These are phyloP conservation scores for Gymnothorax javanicus DNA, from an alignment of 2,797 vertebrate genomes.

Conservation along the genomic window DNA sequence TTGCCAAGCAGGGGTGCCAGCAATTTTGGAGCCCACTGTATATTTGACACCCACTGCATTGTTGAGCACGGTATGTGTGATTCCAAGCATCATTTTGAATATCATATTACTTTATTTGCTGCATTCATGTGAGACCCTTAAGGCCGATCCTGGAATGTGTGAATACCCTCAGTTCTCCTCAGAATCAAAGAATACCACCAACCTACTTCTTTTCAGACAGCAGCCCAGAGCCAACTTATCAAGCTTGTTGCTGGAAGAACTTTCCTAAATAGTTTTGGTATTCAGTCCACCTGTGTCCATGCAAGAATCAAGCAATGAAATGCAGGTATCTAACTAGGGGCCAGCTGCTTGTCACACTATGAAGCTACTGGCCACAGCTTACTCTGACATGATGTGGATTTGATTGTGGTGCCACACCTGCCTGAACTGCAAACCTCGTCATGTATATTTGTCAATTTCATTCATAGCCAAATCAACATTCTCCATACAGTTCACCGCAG, in stretches of 20 bases:
- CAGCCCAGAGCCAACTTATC: not conserved
- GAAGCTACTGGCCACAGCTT: not conserved
- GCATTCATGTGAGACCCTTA: not conserved
- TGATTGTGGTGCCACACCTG: not conserved
- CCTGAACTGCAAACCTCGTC: not conserved
- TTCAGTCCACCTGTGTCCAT: not conserved
- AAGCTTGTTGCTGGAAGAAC: not conserved
- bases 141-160: not conserved
- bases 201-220: too few relatives aligned
- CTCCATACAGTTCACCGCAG: slow-evolving; percentile 16
- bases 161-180: not conserved
- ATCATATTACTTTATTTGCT: not conserved
- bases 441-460: not conserved
- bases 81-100: not conserved
- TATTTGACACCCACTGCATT: not conserved
- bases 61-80: not conserved
- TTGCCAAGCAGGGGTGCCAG: too few relatives aligned
- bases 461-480: not conserved
- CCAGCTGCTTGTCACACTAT: not conserved
- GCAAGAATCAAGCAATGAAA: not conserved
- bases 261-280: not conserved
- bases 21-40: not conserved
- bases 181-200: too few relatives aligned
- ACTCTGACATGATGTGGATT: not conserved
- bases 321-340: not conserved